phyloP scores from a whole-genome alignment of 2,113 vertebrate genomes.

The Neoarius graeffei region DNA sequence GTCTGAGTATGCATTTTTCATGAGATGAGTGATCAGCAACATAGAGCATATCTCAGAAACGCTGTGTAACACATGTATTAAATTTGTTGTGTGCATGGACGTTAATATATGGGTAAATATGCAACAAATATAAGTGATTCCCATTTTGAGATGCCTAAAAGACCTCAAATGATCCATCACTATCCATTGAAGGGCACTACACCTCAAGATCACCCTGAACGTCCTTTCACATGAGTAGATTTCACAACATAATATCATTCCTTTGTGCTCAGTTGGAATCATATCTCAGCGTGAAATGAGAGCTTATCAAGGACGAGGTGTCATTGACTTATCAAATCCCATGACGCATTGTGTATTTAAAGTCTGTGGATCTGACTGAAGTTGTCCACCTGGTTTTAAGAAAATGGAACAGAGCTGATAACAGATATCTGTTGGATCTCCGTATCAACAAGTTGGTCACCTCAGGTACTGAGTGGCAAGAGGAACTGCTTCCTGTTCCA shows the following conservation, averaged over 20 bases:
- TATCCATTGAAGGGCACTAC: conserved; percentile 16
- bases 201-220: conserved; percentile 4
- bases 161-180: not conserved
- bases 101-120: not conserved
- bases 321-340: conserved; percentile 44
- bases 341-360: conserved; percentile 43
- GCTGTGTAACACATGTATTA: not conserved
- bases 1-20: not conserved
- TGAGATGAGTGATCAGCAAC: too few species aligned
- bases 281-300: conserved; percentile 21
- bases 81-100: not conserved
- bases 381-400: conserved; percentile 42
- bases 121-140: not conserved
- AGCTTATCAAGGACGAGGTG: conserved; percentile 43
- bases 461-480: conserved; percentile 25
- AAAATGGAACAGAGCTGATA: conserved; percentile 40
- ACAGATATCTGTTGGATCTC: conserved; percentile 35
- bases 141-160: not conserved
- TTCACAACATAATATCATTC: conserved; percentile 28
- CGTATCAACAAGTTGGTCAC: conserved; percentile 34
- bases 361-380: conserved; percentile 46
- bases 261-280: conserved; percentile 4
- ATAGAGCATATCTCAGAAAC: not conserved
- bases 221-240: not conserved
- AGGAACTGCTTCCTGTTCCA: conserved; percentile 16